A percentile compares a stretch with the other conserved stretches of the same genome.
phyloP scores from a whole-genome alignment of 2,113 vertebrate species.

The Chiloscyllium plagiosum region DNA sequence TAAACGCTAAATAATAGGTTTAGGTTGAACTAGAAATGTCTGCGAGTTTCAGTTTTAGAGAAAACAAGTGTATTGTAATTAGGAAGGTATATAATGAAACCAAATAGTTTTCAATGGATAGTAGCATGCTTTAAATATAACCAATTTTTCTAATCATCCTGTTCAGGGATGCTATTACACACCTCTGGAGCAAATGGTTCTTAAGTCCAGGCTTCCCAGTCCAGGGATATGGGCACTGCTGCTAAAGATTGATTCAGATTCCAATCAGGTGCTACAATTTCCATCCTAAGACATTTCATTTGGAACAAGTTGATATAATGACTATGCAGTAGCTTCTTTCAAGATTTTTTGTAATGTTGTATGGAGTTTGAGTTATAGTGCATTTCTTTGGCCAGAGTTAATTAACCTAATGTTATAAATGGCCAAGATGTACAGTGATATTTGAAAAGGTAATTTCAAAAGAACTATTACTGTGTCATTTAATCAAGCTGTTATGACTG shows the following conservation, averaged over 20 bases:
- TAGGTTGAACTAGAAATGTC: not conserved
- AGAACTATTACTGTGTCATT: not conserved
- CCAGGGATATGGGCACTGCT: no score
- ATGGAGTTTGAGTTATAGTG: not conserved
- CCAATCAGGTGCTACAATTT: not conserved
- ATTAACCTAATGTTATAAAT: conserved; percentile 8
- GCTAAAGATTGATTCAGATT: not conserved
- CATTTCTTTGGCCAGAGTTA: not conserved
- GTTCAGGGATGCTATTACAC: no score
- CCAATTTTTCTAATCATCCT: no score
- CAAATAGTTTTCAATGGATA: not conserved
- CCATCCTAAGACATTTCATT: not conserved
- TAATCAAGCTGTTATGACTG: not conserved
- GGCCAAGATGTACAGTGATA: conserved; percentile 12
- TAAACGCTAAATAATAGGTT: not conserved
- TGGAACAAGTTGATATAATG: not conserved
- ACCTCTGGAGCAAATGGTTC: no score
- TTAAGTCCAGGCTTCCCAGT: no score
- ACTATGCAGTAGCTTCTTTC: not conserved
- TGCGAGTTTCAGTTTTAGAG: not conserved
- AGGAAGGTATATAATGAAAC: not conserved
- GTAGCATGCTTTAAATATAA: no score
- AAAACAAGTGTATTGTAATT: not conserved
- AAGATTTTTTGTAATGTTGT: not conserved
- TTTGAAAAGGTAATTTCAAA: conserved; percentile 8